phyloP scores from a whole-genome alignment of 2,888 invertebrate genomes.

The Parochlus steinenii region DNA sequence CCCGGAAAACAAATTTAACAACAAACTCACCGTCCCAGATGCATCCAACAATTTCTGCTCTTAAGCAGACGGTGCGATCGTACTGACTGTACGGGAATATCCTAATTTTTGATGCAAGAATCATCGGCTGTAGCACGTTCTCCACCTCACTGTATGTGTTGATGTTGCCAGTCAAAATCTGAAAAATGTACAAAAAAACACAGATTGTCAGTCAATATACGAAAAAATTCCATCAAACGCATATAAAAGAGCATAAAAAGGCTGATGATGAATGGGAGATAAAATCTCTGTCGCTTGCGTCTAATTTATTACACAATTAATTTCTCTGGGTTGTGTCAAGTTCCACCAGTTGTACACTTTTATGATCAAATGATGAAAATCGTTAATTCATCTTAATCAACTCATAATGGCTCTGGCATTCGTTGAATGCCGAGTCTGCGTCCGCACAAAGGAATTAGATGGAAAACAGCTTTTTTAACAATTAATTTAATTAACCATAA shows the following conservation, averaged over 20 bases:
- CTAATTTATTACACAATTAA: too few relatives aligned
- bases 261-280: neutral
- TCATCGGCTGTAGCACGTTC: slow-evolving; percentile 54
- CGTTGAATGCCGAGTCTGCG: too few relatives aligned
- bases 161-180: slow-evolving; percentile 63
- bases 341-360: too few relatives aligned
- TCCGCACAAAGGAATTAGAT: too few relatives aligned
- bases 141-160: slow-evolving; percentile 63
- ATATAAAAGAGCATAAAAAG: neutral
- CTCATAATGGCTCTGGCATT: too few relatives aligned
- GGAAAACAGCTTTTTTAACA: too few relatives aligned
- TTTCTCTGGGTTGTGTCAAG: too few relatives aligned
- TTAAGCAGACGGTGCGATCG: slow-evolving; percentile 62
- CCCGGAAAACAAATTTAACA: neutral
- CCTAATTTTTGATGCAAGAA: slow-evolving; percentile 58
- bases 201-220: neutral
- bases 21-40: slow-evolving; percentile 51
- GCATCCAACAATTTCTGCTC: slow-evolving; percentile 69
- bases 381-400: too few relatives aligned
- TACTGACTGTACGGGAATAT: slow-evolving; percentile 65
- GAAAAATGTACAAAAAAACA: slow-evolving; percentile 24
- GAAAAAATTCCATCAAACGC: neutral
- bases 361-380: too few relatives aligned
- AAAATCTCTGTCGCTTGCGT: neutral
- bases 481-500: too few relatives aligned